A percentile compares a stretch with the other conserved stretches of the same genome.
Conservation (phyloP, 2,113 vertebrate species). For the Talpa occidentalis region DNA sequence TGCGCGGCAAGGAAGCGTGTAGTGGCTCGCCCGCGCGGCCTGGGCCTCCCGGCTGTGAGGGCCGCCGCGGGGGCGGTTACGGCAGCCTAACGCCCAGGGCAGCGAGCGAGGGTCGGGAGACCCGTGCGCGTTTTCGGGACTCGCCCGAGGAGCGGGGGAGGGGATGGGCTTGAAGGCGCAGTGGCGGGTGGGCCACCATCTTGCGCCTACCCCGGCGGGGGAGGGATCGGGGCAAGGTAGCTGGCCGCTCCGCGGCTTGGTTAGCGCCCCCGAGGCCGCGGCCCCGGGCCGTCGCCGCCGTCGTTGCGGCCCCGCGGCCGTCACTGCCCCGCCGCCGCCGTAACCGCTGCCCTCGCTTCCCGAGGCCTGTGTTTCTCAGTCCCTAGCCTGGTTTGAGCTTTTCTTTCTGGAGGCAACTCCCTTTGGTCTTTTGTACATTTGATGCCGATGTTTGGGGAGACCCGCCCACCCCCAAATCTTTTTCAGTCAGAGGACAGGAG, state of each 20-base stretch:
- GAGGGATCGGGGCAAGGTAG: background rate
- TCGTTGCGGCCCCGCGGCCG: background rate
- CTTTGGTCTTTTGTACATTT: slow-evolving; percentile 40
- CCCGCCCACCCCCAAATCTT: slow-evolving; percentile 28
- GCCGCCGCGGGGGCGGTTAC: background rate
- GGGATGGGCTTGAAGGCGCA: slow-evolving; percentile 15
- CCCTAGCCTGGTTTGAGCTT: background rate
- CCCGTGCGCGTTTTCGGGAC: background rate
- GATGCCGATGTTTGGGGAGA: background rate
- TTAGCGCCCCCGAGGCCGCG: background rate
- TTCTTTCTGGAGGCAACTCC: background rate
- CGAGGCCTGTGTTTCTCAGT: background rate
- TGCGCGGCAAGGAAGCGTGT: background rate
- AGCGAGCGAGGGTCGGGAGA: background rate
- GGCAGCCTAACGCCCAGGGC: background rate
- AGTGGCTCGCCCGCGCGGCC: background rate
- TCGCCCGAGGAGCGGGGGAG: background rate
- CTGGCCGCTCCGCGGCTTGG: background rate
- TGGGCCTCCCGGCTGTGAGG: background rate
- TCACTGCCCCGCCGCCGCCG: background rate
- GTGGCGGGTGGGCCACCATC: slow-evolving; percentile 72
- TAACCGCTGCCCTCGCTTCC: background rate
- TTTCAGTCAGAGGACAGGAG: background rate
- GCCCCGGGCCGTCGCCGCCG: background rate
- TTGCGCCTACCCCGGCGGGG: slow-evolving; percentile 16